Conservation (phyloP, 2,113 vertebrate species). For the Ctenodactylus gundi region DNA sequence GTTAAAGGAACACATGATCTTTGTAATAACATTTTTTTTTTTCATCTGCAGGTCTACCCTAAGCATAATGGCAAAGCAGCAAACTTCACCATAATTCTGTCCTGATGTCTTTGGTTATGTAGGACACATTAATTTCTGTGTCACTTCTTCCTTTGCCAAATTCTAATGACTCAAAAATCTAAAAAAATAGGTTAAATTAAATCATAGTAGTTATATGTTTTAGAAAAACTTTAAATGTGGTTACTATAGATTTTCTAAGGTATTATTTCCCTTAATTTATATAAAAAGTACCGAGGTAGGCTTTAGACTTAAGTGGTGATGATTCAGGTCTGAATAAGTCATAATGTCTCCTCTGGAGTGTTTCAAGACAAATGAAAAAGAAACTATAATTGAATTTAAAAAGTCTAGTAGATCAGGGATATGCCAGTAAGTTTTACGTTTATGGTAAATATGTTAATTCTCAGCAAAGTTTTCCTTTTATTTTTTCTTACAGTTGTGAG, state of each 20-base stretch:
- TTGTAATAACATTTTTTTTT: not conserved
- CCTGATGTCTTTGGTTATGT: not conserved
- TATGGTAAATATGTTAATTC: too few relatives aligned
- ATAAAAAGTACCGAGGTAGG: not conserved
- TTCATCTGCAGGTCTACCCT: not conserved
- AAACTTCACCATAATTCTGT: not conserved
- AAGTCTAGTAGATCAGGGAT: not conserved
- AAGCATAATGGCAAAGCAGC: not conserved
- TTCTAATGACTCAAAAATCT: constrained; percentile 8
- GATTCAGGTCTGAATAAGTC: constrained; percentile 22
- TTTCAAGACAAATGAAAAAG: not conserved
- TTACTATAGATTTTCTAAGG: not conserved
- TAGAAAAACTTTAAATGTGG: not conserved
- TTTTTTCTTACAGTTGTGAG: not conserved
- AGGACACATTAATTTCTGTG: not conserved
- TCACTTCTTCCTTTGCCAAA: constrained; percentile 27
- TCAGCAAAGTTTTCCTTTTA: too few relatives aligned
- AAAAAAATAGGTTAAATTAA: not conserved
- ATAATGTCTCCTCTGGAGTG: not conserved
- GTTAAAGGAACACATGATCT: not conserved
- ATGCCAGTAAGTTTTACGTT: too few relatives aligned
- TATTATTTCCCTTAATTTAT: not conserved
- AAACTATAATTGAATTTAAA: not conserved
- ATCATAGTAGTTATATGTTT: not conserved
- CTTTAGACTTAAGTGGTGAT: not conserved